Evolutionary conservation across 2,888 invertebrate genomes (phyloP), one percentile per base, ranked within the genome.

Genomic region (Agonum fuliginosum): DNA sequence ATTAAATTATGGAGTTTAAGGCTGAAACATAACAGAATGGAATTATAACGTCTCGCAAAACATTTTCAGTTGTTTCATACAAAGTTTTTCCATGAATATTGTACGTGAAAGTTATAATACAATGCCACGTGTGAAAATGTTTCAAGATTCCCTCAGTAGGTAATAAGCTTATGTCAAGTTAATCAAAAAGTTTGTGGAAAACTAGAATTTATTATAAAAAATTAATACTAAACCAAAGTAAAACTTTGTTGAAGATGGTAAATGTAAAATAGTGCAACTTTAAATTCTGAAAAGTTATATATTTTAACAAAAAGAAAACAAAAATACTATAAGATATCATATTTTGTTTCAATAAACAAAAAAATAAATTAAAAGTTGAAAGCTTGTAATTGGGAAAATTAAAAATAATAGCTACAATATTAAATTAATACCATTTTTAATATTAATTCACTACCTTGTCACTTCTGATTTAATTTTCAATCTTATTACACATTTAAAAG

Each of bases 121-220:
- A 14, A 6, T 24, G 46, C 17, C 22, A 70, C 46, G 69, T 70
- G 69, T 70, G 69, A 70, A 46, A 70, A 70, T 24, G 46, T 70
- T 69, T 43, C 43, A 43, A 70, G 41, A 69, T 43, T 69, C 69
- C 8, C 69, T 43, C 69, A 43, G 69, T n/a, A n/a, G n/a, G n/a
- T 70, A 70, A 70, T 70, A 70, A 70, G 69, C 43, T 70, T 70
- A 70, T 70, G 27, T 46, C 69, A 70, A 46, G 69, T 70, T 70
- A 70, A 70, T 70, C 69, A 70, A 27, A 46, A 70, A 70, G 22
- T 70, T 70, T 70, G 22, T 22, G 22, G 46, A 22, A 27, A 24
- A 46, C 24, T 46, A 70, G 46, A 70, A 70, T 70, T 14, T 27
- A 5, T 22, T 70, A 70, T 70, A 46, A 70, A 46, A 43, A 70